Percentiles rank a stretch among this genome's conserved stretches.
These are phyloP conservation scores for Thymelicus acteon DNA, from an alignment of 2,888 invertebrate genomes.

Conservation along the genomic window DNA sequence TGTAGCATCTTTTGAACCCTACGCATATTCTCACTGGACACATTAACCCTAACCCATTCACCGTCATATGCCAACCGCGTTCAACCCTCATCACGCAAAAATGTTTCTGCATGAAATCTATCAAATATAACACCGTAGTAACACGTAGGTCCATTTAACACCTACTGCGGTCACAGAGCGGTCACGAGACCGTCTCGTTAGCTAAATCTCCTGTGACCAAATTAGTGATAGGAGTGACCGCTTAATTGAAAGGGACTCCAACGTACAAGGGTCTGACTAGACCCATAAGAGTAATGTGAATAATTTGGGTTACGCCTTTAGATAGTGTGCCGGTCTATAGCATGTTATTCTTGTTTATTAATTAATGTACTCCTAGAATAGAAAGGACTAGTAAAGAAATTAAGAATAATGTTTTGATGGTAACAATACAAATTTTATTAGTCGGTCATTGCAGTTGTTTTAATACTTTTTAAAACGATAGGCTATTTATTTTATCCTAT, in stretches of 20 bases:
- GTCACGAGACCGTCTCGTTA: conserved; percentile 9
- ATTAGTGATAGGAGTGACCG: conserved; percentile 12
- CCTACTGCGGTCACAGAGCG: conserved; percentile 5
- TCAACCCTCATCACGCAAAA: not conserved
- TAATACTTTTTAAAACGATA: no score
- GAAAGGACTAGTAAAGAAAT: not conserved
- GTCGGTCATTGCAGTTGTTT: no score
- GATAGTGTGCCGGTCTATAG: not conserved
- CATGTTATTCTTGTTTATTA: conserved; percentile 3
- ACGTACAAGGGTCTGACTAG: conserved; percentile 10
- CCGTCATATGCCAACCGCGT: not conserved
- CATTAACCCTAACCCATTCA: not conserved
- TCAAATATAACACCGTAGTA: not conserved
- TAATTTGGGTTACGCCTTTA: conserved; percentile 4
- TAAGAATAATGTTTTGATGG: not conserved
- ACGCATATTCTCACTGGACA: no score
- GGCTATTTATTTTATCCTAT: no score
- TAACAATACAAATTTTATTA: no score
- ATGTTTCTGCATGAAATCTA: conserved; percentile 9
- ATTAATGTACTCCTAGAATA: not conserved
- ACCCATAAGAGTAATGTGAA: conserved; percentile 11
- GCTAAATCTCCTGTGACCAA: conserved; percentile 16
- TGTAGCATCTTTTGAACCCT: no score
- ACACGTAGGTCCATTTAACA: not conserved
- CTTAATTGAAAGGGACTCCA: conserved; percentile 15